Evolutionary conservation across 1,140 invertebrate species (phyloP).

Genomic region (Leptinotarsa texana): DNA sequence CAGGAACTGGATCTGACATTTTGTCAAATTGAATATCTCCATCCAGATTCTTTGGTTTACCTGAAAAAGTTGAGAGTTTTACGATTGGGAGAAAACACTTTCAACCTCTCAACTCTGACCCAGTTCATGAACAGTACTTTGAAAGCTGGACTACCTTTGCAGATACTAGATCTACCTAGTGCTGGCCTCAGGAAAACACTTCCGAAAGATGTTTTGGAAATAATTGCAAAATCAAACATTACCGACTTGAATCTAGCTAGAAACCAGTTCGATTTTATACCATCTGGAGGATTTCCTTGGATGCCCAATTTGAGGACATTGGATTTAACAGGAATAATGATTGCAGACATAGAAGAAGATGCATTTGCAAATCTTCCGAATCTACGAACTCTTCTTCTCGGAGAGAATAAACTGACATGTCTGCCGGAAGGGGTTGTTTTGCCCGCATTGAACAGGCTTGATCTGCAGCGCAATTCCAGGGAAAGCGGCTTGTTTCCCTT

Average conservation of each 20-base stretch:
- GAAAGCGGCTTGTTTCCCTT: conserved; percentile 51
- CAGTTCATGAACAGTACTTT: conserved; percentile 54
- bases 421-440: conserved; percentile 57
- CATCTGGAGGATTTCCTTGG: conserved; percentile 56
- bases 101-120: conserved; percentile 55
- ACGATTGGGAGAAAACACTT: conserved; percentile 57
- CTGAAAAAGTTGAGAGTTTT: conserved; percentile 57
- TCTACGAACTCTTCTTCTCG: conserved; percentile 57
- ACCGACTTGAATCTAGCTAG: conserved; percentile 57
- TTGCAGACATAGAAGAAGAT: conserved; percentile 49
- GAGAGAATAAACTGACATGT: conserved; percentile 58
- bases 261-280: conserved; percentile 61
- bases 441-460: conserved; percentile 56
- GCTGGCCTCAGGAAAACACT: conserved; percentile 59
- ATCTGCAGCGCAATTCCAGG: conserved; percentile 58
- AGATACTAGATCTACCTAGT: conserved; percentile 57
- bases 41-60: conserved; percentile 56
- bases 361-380: conserved; percentile 56
- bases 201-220: conserved; percentile 55
- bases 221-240: conserved; percentile 59
- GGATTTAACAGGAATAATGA: conserved; percentile 56
- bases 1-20: conserved; percentile 57
- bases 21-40: conserved; percentile 59
- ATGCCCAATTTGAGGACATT: conserved; percentile 59
- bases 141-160: conserved; percentile 53